Evolutionary conservation across 2,113 vertebrate species (phyloP).

Genomic region (Tachuris rubrigastra): DNA sequence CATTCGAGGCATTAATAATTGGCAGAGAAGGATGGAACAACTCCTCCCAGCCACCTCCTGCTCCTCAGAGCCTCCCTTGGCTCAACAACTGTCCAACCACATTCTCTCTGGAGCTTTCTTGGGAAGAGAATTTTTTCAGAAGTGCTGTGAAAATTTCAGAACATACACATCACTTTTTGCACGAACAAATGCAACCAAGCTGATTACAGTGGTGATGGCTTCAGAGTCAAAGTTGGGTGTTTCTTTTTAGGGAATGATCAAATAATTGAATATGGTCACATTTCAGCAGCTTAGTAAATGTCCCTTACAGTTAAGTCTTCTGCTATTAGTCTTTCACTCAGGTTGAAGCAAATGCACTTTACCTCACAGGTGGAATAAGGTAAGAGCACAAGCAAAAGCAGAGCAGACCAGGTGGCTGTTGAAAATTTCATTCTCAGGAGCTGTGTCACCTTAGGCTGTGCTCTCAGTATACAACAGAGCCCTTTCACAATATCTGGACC

Average conservation of each 20-base stretch:
- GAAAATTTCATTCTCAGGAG: not conserved
- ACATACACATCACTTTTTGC: not conserved
- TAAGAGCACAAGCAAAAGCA: not conserved
- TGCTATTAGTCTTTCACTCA: not conserved
- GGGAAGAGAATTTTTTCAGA: not conserved
- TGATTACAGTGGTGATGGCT: not conserved
- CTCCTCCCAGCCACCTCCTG: slow-evolving; percentile 22
- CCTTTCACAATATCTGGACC: not conserved
- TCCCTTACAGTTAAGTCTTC: not conserved
- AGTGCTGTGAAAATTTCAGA: not conserved
- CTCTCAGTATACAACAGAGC: not conserved
- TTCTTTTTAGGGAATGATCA: not conserved
- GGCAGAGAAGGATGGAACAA: slow-evolving; percentile 36
- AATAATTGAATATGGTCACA: not conserved
- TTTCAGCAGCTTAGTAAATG: not conserved
- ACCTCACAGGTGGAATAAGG: not conserved
- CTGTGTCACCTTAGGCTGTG: not conserved
- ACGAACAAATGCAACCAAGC: not conserved
- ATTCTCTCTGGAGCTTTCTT: not conserved
- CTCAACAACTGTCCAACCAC: not conserved
- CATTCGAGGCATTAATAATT: not conserved
- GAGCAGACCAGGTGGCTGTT: not conserved
- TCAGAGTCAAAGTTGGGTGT: not conserved
- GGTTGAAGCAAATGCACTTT: not conserved
- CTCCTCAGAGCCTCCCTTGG: not conserved